phyloP scores from a whole-genome alignment of 2,113 vertebrate genomes.

The Aix galericulata region DNA sequence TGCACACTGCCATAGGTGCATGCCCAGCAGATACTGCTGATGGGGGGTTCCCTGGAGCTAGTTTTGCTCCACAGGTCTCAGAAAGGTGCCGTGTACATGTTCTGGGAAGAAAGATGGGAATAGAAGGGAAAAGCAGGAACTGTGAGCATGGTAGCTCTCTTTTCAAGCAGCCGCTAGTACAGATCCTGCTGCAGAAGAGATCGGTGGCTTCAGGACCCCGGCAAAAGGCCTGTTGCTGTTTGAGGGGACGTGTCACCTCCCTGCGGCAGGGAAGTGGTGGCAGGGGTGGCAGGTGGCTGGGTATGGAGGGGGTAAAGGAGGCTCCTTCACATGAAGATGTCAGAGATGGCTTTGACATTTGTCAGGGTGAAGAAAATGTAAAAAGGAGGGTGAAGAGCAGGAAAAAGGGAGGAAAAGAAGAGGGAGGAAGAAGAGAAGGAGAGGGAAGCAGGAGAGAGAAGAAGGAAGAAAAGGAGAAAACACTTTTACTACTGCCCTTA shows the following conservation, averaged over 20 bases:
- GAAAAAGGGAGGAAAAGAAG: background rate
- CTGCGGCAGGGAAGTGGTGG: background rate
- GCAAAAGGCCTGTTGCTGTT: background rate
- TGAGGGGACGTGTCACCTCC: background rate
- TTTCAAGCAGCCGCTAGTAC: background rate
- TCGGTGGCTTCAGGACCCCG: background rate
- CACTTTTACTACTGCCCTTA: background rate
- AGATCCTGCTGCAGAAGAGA: background rate
- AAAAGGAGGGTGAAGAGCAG: background rate
- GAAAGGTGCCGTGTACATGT: background rate
- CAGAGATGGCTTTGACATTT: background rate
- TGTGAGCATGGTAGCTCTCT: background rate
- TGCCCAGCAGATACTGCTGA: background rate
- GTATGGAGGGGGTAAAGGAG: background rate
- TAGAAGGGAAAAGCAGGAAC: background rate
- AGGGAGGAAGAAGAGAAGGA: background rate
- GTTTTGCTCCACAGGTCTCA: background rate
- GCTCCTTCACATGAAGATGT: background rate
- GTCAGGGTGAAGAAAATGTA: background rate
- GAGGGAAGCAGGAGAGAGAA: background rate
- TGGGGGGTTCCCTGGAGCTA: background rate
- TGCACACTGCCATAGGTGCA: background rate
- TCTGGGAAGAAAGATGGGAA: background rate
- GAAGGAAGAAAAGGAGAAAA: background rate
- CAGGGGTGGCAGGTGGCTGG: background rate